Base-by-base conservation (phyloP, 2,888 invertebrate genomes). In the Bugula neritina region DNA sequence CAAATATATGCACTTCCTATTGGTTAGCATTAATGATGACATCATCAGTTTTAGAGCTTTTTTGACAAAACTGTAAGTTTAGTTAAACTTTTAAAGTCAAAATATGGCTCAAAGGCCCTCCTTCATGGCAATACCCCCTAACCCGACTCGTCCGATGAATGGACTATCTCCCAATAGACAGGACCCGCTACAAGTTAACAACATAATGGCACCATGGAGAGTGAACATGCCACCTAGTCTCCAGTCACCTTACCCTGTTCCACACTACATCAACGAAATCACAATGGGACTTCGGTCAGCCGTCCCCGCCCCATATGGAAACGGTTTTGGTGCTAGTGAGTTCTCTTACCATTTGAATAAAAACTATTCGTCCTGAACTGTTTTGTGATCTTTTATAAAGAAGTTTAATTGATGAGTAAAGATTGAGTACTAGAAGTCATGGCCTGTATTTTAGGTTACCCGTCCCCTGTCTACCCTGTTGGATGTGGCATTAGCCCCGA, bases 401-500 rank as follows among this genome's bases (percentile, higher is more conserved):
- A n/a, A n/a, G n/a, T n/a, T n/a, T n/a, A 43, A 17, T 43, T 10
- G 43, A 5, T 5, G 43, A 43, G 57, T 27, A 57, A 57, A 57
- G n/a, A 57, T 57, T n/a, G n/a, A n/a, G n/a, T n/a, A n/a, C n/a
- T n/a, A n/a, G n/a, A n/a, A n/a, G n/a, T 57, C 10, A 57, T 57
- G 57, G 52, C 43, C 43, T 10, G 10, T 43, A 23, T 57, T 57
- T 10, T 27, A 57, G 57, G 5, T 5, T 57, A 25, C 57, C 57
- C n/a, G n/a, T 23, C 63, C 3, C 34, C 31, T 10, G 31, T 31
- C 27, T 63, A 63, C 34, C 63, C 63, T 13, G 17, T 34, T 31
- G 63, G 63, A 2, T 63, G 63, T 63, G 63, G 63, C 13, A 31
- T 63, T 31, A 63, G 31, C n/a, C 21, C 63, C 3, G 63, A 63